A percentile compares a stretch with the other conserved stretches of the same genome.
Evolutionary conservation across 1,140 invertebrate genomes (phyloP).

Genomic region (Radopholus similis): DNA sequence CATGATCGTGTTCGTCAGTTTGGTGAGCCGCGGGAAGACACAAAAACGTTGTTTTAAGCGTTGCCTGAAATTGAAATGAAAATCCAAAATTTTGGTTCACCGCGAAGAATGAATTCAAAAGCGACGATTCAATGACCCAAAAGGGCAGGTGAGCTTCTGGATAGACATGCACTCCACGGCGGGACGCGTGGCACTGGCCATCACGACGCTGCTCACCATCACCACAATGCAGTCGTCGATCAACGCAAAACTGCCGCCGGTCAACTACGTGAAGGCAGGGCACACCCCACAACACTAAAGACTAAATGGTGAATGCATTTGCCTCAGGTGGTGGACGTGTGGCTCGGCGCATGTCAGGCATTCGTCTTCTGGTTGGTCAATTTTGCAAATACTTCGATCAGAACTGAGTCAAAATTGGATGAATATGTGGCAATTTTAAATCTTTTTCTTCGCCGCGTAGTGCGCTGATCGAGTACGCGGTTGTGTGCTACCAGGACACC

Average conservation of each 20-base stretch:
- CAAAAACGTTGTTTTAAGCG: background rate
- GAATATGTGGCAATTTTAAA: background rate
- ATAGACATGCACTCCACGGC: slow-evolving; percentile 42
- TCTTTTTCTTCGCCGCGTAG: slow-evolving; percentile 10
- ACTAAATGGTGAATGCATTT: background rate
- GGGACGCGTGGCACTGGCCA: slow-evolving; percentile 44
- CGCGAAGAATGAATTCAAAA: background rate
- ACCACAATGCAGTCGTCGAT: slow-evolving; percentile 62
- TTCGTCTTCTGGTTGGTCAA: slow-evolving; percentile 35
- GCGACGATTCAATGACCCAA: background rate
- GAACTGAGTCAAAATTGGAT: background rate
- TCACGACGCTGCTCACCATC: slow-evolving; percentile 41
- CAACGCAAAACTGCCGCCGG: slow-evolving; percentile 87
- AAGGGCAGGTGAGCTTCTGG: slow-evolving; percentile 35
- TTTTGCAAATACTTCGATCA: no score
- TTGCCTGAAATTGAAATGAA: background rate
- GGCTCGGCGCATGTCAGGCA: slow-evolving; percentile 71
- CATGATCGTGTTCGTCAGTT: slow-evolving; percentile 38
- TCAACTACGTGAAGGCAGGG: slow-evolving; percentile 67
- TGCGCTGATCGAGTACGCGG: slow-evolving; percentile 44
- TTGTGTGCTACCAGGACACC: slow-evolving; percentile 43
- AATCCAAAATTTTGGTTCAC: background rate
- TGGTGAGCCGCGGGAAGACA: slow-evolving; percentile 6
- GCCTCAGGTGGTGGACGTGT: slow-evolving; percentile 76
- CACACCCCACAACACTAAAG: background rate